Evolutionary conservation across 2,797 vertebrate genomes (phyloP).

Genomic region (Poeciliopsis turneri): DNA sequence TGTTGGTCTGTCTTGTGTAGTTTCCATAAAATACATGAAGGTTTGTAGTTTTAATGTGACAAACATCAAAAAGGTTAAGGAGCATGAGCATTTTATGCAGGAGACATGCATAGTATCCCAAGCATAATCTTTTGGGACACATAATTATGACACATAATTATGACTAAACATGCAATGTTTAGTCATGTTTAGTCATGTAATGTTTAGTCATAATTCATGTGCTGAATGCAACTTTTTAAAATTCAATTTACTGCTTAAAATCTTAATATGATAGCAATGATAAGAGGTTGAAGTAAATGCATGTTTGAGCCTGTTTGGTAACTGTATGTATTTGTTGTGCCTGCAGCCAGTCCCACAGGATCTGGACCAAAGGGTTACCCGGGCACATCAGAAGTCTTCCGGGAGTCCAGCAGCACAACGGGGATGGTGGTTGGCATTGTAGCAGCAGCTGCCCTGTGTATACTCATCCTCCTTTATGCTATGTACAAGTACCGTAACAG

Average conservation of each 20-base stretch:
- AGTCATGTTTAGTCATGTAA: neutral
- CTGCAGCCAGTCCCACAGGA: slow-evolving; percentile 92
- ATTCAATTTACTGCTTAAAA: slow-evolving; percentile 9
- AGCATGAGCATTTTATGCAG: neutral
- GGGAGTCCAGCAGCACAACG: slow-evolving; percentile 96
- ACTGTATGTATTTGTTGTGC: slow-evolving; percentile 46
- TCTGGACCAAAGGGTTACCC: slow-evolving; percentile 87
- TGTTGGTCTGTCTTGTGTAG: neutral
- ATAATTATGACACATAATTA: no score
- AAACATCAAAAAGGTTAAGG: neutral
- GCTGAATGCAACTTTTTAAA: neutral
- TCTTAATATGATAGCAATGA: slow-evolving; percentile 15
- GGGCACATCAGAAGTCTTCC: slow-evolving; percentile 89
- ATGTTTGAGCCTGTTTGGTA: slow-evolving; percentile 18
- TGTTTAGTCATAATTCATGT: neutral
- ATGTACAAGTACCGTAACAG: slow-evolving; percentile 99
- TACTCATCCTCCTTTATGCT: slow-evolving; percentile 98
- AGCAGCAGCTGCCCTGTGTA: slow-evolving; percentile 94
- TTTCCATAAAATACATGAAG: neutral
- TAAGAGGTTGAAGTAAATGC: slow-evolving; percentile 1
- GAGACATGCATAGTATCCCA: neutral
- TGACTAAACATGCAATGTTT: neutral
- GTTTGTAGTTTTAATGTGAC: neutral
- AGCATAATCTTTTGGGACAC: neutral
- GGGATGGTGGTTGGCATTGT: slow-evolving; percentile 99